Conservation (phyloP, 2,888 invertebrate genomes). For the Nesidiocoris tenuis region DNA sequence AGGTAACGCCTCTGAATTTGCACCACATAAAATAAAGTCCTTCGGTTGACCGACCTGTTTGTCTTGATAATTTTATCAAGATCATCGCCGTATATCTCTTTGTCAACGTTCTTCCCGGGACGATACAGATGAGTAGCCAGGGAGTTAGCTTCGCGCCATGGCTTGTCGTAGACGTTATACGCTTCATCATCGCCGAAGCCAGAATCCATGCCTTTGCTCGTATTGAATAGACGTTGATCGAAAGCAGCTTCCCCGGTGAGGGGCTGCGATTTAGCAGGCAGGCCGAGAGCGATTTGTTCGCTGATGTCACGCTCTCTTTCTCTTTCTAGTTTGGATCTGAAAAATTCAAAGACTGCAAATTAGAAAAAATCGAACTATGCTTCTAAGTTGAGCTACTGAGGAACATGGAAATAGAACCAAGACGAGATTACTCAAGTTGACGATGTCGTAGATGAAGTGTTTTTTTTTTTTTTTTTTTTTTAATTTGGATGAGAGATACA, state of each 20-base stretch:
- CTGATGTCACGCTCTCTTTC: conserved; percentile 96
- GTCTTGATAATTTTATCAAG: conserved; percentile 85
- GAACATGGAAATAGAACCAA: background rate
- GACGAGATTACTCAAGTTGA: too few species aligned
- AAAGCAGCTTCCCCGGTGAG: conserved; percentile 78
- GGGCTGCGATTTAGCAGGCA: conserved; percentile 76
- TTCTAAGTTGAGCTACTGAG: background rate
- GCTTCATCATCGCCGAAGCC: conserved; percentile 96
- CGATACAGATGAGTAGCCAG: conserved; percentile 88
- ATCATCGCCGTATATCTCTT: conserved; percentile 87
- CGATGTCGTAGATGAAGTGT: too few species aligned
- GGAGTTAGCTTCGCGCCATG: conserved; percentile 89
- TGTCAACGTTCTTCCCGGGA: conserved; percentile 82
- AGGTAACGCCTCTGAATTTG: too few species aligned
- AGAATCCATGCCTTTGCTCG: conserved; percentile 86
- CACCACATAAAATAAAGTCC: too few species aligned
- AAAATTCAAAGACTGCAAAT: conserved; percentile 17
- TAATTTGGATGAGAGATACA: too few species aligned
- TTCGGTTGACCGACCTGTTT: conserved; percentile 69
- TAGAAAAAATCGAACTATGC: background rate
- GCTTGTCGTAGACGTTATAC: conserved; percentile 97
- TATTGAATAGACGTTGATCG: conserved; percentile 94
- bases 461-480: too few species aligned
- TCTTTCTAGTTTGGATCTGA: conserved; percentile 75
- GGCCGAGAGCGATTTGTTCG: conserved; percentile 95